Base-by-base conservation (phyloP, 2,113 vertebrate species). In the Pandion haliaetus region DNA sequence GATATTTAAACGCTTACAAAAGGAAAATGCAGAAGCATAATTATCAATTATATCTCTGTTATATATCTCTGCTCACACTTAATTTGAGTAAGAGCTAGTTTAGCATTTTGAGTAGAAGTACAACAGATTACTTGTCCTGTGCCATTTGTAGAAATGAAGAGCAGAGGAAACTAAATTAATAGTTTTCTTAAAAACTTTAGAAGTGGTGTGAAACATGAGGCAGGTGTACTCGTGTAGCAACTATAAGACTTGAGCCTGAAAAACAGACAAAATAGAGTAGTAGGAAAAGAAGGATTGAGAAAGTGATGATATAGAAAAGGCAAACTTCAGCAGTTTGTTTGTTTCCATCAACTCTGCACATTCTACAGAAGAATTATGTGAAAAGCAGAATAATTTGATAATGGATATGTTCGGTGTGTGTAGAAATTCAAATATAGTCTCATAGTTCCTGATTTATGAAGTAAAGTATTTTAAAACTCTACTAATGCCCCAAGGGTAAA, bases 141-240 rank as follows among this genome's bases (percentile, higher is more conserved):
- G 36, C 9, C 24, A 28, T 67, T n/a, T 77, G 6, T 4, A 73
- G 52, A 67, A 90, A 55, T 42, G 17, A 65, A 62, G 3, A 47
- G 10, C 10, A 86, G 29, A 58, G 10, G 10, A 83, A 89, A 57
- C 23, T 18, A 50, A 83, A 82, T 19, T 10, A 70, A 49, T 57
- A 55, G 3, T 74, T 84, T 78, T 44, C 11, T 24, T 47, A 44
- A 50, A 50, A 36, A 25, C 20, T 70, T 69, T 42, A 77, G 17
- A 34, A 62, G 31, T 52, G 26, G 10, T 57, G 1, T 42, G 80
- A 54, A 79, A 82, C 17, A 3, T 1, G 32, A 15, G 21, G 3
- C 5, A 67, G 24, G 17, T 80, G 5, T 55, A 10, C 29, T 49
- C 42, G 6, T 34, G 28, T 0, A 66, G 2, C 0, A 2, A 61